These are phyloP conservation scores for Xylocopa sonorina DNA, from an alignment of 1,140 invertebrate genomes.

Conservation along the genomic window DNA sequence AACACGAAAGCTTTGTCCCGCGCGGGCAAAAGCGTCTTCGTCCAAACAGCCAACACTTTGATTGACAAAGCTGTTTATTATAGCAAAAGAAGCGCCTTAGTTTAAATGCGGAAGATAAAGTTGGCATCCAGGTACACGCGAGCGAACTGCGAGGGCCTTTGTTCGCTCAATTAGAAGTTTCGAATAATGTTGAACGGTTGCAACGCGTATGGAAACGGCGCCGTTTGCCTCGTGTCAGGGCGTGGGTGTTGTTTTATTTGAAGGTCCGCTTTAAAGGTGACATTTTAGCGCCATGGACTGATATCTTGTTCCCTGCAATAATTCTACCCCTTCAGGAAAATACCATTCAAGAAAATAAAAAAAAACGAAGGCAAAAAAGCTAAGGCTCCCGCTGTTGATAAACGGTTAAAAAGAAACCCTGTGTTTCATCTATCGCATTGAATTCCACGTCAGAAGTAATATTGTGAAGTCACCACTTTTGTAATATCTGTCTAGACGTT, in stretches of 20 bases:
- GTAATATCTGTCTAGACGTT: too few species aligned
- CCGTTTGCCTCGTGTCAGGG: neutral
- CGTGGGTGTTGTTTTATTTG: neutral
- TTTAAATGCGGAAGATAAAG: neutral
- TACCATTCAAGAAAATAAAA: too few species aligned
- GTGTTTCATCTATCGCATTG: too few species aligned
- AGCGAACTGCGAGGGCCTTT: neutral
- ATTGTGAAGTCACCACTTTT: too few species aligned
- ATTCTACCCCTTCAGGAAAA: too few species aligned
- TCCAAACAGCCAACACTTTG: slow-evolving; percentile 3
- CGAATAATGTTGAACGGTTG: neutral
- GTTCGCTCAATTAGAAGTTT: neutral
- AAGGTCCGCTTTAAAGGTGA: neutral
- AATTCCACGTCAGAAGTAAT: too few species aligned
- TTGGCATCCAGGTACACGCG: neutral
- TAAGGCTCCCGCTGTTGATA: too few species aligned
- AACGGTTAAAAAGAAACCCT: too few species aligned
- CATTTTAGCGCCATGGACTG: too few species aligned
- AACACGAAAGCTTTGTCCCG: neutral
- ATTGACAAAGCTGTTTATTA: slow-evolving; percentile 19
- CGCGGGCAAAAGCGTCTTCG: neutral
- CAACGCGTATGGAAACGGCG: neutral
- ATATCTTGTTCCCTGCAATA: neutral
- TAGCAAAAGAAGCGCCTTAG: neutral
- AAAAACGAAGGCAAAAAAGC: too few species aligned